Evolutionary conservation across 2,113 vertebrate genomes (phyloP).

Genomic region (Pollimyrus isidori): DNA sequence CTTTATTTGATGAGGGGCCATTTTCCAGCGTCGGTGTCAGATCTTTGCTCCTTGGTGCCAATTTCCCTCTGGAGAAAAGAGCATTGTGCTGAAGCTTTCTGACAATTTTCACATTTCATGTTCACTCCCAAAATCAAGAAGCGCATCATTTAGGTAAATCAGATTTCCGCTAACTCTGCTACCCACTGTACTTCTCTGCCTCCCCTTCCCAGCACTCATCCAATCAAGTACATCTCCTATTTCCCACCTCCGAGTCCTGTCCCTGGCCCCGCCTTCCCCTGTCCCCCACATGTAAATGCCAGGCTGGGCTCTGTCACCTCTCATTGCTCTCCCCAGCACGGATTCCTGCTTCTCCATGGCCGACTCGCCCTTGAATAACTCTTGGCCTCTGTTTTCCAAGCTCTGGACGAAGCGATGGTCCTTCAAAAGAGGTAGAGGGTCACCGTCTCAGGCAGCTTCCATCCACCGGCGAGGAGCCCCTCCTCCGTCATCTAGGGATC

Average conservation of each 20-base stretch:
- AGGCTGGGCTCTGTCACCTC: background rate
- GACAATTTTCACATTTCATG: background rate
- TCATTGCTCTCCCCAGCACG: background rate
- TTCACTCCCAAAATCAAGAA: background rate
- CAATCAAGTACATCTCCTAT: background rate
- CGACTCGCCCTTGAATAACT: constrained; percentile 83
- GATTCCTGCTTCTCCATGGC: constrained; percentile 3
- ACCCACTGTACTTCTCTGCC: background rate
- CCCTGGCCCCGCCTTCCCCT: background rate
- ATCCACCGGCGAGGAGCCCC: background rate
- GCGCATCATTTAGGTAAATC: background rate
- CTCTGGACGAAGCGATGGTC: constrained; percentile 91
- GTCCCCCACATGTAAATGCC: background rate
- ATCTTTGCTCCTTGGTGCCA: background rate
- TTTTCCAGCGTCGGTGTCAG: background rate
- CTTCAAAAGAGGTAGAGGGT: constrained; percentile 82
- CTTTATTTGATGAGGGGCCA: background rate
- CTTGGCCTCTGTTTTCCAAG: constrained; percentile 93
- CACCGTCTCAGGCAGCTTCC: background rate
- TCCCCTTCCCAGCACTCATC: background rate
- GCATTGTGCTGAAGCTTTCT: background rate
- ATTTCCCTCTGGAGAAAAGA: background rate
- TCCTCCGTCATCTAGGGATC: background rate
- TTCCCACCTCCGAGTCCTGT: background rate
- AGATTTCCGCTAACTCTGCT: background rate